Evolutionary conservation across 2,888 invertebrate genomes (phyloP).

Genomic region (Drosophila rellima): DNA sequence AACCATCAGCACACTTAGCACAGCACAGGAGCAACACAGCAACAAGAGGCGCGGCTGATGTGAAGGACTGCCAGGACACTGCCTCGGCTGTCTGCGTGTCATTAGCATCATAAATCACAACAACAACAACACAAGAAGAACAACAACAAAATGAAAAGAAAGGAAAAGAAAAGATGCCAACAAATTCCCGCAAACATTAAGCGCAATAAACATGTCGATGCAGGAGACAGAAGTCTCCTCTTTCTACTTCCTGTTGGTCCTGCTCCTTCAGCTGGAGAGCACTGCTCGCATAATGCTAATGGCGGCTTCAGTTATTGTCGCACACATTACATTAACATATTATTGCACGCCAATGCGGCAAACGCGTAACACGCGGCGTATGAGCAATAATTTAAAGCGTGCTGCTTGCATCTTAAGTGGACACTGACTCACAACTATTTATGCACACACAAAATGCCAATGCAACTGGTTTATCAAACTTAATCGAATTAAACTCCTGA

Average conservation of each 20-base stretch:
- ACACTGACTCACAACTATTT: constrained; percentile 9
- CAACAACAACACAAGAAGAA: constrained; percentile 57
- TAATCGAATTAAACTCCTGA: background rate
- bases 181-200: constrained; percentile 76
- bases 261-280: background rate
- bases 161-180: constrained; percentile 8
- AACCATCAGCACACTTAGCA: constrained; percentile 70
- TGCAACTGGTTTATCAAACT: constrained; percentile 3
- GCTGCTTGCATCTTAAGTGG: constrained; percentile 58
- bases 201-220: constrained; percentile 81
- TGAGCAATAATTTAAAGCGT: constrained; percentile 45
- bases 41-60: constrained; percentile 28
- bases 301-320: constrained; percentile 67
- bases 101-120: constrained; percentile 84
- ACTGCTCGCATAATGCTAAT: constrained; percentile 72
- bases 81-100: constrained; percentile 69
- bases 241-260: background rate
- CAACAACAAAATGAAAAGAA: constrained; percentile 22
- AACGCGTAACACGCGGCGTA: constrained; percentile 37
- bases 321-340: constrained; percentile 84
- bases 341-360: constrained; percentile 74
- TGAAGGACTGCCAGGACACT: constrained; percentile 35
- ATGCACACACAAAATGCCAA: constrained; percentile 1
- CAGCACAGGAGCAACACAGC: constrained; percentile 51
- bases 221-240: constrained; percentile 21